Evolutionary conservation across 2,888 invertebrate genomes (phyloP).

Genomic region (Drosophila tripunctata): DNA sequence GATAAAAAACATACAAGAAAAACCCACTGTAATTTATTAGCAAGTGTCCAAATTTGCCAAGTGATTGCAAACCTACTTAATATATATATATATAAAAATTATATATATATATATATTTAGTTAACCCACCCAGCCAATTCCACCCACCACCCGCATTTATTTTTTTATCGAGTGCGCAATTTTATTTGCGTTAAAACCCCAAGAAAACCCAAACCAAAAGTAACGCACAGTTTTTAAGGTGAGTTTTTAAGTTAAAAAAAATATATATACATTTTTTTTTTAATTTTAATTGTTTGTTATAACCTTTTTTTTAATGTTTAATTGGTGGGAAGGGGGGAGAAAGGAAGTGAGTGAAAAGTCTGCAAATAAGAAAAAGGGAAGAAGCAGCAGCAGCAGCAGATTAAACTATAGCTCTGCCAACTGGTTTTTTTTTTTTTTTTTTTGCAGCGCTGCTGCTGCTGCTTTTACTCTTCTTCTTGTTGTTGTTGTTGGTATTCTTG

Average conservation of each 20-base stretch:
- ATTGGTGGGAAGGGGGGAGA: constrained; percentile 17
- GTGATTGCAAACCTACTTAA: constrained; percentile 29
- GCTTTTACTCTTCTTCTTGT: constrained; percentile 8
- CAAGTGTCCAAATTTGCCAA: constrained; percentile 44
- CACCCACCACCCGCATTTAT: constrained; percentile 52
- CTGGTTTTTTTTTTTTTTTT: constrained; percentile 64
- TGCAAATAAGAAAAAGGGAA: constrained; percentile 21
- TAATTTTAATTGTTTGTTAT: constrained; percentile 28
- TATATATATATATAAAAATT: constrained; percentile 26
- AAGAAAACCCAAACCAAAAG: constrained; percentile 16
- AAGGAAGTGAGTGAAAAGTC: constrained; percentile 26
- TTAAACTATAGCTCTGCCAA: constrained; percentile 43
- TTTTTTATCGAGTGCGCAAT: constrained; percentile 56
- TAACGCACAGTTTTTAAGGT: constrained; percentile 42
- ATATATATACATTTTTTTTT: constrained; percentile 4
- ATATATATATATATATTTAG: constrained; percentile 38
- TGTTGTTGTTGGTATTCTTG: constrained; percentile 27
- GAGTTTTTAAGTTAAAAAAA: constrained; percentile 27
- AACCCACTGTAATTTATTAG: constrained; percentile 36
- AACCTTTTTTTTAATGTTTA: constrained; percentile 34
- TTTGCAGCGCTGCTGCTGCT: constrained; percentile 22
- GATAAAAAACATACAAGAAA: no score
- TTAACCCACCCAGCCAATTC: constrained; percentile 39
- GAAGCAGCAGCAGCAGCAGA: no score
- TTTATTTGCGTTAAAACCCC: constrained; percentile 36